Base-by-base conservation (phyloP, 2,888 invertebrate genomes). In the Cheilosia vernalis region DNA sequence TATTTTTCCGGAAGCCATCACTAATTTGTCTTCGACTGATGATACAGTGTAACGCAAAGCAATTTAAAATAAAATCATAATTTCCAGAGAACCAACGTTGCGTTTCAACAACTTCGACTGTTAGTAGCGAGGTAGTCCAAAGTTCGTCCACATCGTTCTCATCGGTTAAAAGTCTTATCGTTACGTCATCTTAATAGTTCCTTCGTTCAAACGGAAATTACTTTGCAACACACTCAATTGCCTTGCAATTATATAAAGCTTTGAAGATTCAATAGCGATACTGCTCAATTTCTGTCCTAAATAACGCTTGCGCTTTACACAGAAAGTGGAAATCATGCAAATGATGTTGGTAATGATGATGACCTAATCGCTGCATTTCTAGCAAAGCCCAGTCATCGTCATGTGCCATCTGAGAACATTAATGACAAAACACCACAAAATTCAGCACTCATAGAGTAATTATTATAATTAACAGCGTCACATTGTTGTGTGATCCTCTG, bases 341-440 rank as follows among this genome's bases (percentile, higher is more conserved):
- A 61, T 17, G 49, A 49, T n/a, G 37, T 27, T 47, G 55, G 27
- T 60, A 58, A 70, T 40, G 47, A 44, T 73, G 79, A 74, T 84
- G 83, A 84, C 64, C 69, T 84, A 84, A 84, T 84, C 79, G 79
- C 30, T 79, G 79, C 79, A 84, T 40, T 74, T 70, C 69, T 30
- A 84, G 58, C 83, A 47, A 64, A 40, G 30, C 51, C 42, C 2
- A 70, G 58, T 60, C 76, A 72, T 47, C 21, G 40, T 51, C 83
- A 83, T 83, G 63, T 74, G 74, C 58, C 69, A 74, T 58, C 70
- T 58, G 51, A 15, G 51, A 72, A 70, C 13, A 64, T 33, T 47
- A 53, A 63, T 47, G 56, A 73, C 21, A 64, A 21, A 24, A 51
- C 17, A 27, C 60, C 40, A 70, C 72, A 72, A 70, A 27, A 21